Evolutionary conservation across 1,140 invertebrate species (phyloP).

Genomic region (Drosophila chauvacae): DNA sequence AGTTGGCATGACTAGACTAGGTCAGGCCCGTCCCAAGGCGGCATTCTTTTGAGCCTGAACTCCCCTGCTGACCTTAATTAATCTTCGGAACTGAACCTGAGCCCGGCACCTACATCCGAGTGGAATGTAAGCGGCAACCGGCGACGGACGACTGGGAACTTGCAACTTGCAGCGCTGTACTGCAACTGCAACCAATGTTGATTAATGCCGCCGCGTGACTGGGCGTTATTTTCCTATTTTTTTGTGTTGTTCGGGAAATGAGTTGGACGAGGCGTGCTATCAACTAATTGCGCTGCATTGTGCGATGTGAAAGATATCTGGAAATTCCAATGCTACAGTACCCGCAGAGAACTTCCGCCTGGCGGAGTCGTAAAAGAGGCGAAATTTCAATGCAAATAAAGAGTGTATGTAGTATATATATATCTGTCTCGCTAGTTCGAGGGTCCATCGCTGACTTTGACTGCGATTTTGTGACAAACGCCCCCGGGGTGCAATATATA

Average conservation of each 20-base stretch:
- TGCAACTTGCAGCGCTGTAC: constrained; percentile 17
- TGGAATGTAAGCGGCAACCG: constrained; percentile 41
- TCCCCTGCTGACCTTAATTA: constrained; percentile 74
- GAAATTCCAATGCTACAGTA: constrained; percentile 40
- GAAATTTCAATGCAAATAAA: constrained; percentile 43
- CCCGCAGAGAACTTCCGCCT: constrained; percentile 46
- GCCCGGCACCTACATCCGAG: constrained; percentile 40
- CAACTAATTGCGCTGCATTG: constrained; percentile 73
- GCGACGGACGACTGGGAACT: constrained; percentile 34
- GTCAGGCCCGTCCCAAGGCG: constrained; percentile 44
- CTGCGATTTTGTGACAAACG: constrained; percentile 62
- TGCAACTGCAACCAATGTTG: constrained; percentile 69
- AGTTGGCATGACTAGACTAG: constrained; percentile 51
- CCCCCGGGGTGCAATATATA: constrained; percentile 77
- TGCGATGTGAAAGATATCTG: constrained; percentile 50
- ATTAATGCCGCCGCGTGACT: constrained; percentile 78
- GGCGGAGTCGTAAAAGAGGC: constrained; percentile 26
- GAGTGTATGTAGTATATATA: background rate
- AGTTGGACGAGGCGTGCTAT: constrained; percentile 66
- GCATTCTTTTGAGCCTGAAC: constrained; percentile 61
- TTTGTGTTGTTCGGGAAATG: constrained; percentile 52
- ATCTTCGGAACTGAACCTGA: constrained; percentile 53
- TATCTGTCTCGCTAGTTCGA: constrained; percentile 3
- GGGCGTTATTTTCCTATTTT: constrained; percentile 57
- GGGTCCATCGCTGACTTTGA: constrained; percentile 50